Conservation (phyloP, 1,140 invertebrate genomes). For the Dinoponera quadriceps region DNA sequence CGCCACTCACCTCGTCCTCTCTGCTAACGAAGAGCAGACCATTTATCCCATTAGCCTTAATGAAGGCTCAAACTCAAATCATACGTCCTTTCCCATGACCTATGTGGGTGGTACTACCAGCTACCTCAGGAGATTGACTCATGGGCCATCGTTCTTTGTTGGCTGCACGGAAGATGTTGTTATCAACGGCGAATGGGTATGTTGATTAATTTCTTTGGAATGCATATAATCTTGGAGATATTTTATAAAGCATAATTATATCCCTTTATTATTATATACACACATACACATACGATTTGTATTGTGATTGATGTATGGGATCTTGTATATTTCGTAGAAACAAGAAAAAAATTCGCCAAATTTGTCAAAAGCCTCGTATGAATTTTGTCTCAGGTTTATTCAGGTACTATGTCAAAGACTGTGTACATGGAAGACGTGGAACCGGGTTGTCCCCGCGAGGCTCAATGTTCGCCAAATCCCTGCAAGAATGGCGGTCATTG, state of each 20-base stretch:
- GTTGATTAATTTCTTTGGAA: neutral
- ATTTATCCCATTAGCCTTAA: conserved; percentile 94
- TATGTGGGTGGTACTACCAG: conserved; percentile 91
- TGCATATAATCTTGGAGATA: too few species aligned
- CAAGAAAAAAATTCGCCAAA: too few species aligned
- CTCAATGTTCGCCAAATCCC: conserved; percentile 94
- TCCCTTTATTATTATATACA: too few species aligned
- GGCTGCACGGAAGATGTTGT: conserved; percentile 97
- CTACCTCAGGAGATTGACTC: conserved; percentile 89
- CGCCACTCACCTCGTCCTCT: conserved; percentile 92
- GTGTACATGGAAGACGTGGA: conserved; percentile 87
- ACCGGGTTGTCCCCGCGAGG: conserved; percentile 90
- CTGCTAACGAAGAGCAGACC: conserved; percentile 95
- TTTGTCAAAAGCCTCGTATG: too few species aligned
- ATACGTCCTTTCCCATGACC: conserved; percentile 93
- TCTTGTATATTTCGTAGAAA: too few species aligned
- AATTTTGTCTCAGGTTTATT: conserved; percentile 80
- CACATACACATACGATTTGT: too few species aligned
- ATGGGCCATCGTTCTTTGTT: conserved; percentile 91
- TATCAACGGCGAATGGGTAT: conserved; percentile 93
- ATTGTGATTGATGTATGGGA: too few species aligned
- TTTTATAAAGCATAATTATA: too few species aligned
- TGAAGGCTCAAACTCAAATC: conserved; percentile 89
- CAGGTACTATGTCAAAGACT: conserved; percentile 75
- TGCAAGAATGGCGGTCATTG: conserved; percentile 95